Conservation (phyloP, 2,888 invertebrate species). For the Petrophora chlorosata region DNA sequence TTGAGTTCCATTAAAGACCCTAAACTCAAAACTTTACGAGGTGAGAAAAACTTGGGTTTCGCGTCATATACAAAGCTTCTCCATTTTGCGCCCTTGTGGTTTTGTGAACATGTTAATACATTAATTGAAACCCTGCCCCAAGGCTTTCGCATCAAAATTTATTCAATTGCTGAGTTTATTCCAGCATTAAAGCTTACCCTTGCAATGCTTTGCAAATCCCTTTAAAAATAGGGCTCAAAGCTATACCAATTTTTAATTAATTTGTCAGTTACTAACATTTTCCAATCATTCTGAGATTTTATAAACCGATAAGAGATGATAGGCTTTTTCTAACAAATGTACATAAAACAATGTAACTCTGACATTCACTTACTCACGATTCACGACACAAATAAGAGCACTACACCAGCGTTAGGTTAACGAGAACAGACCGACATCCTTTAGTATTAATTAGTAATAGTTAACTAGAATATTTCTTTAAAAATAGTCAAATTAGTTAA, state of each 20-base stretch:
- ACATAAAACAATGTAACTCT: constrained; percentile 4
- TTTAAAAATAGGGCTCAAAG: constrained; percentile 42
- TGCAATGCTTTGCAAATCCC: constrained; percentile 59
- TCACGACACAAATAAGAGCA: too few species aligned
- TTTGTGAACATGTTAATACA: constrained; percentile 39
- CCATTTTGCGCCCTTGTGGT: constrained; percentile 37
- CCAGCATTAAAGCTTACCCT: constrained; percentile 43
- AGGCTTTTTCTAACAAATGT: constrained; percentile 20
- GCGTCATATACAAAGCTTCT: constrained; percentile 54
- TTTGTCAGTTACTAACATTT: constrained; percentile 52
- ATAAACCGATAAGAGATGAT: constrained; percentile 13
- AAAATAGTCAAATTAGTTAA: constrained; percentile 4
- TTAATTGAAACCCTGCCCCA: constrained; percentile 38
- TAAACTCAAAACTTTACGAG: constrained; percentile 50
- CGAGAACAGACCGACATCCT: too few species aligned
- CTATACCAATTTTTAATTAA: constrained; percentile 43
- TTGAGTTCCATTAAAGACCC: constrained; percentile 46
- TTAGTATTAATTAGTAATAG: neutral
- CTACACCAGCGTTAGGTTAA: too few species aligned
- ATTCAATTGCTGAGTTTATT: constrained; percentile 41
- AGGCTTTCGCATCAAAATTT: constrained; percentile 48
- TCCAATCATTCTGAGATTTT: constrained; percentile 8
- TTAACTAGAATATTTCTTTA: neutral
- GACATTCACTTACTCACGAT: too few species aligned
- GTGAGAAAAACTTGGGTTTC: constrained; percentile 68